A percentile compares a stretch with the other conserved stretches of the same genome.
These are phyloP conservation scores for Acrocera orbiculus DNA, from an alignment of 2,888 invertebrate genomes.

Conservation along the genomic window DNA sequence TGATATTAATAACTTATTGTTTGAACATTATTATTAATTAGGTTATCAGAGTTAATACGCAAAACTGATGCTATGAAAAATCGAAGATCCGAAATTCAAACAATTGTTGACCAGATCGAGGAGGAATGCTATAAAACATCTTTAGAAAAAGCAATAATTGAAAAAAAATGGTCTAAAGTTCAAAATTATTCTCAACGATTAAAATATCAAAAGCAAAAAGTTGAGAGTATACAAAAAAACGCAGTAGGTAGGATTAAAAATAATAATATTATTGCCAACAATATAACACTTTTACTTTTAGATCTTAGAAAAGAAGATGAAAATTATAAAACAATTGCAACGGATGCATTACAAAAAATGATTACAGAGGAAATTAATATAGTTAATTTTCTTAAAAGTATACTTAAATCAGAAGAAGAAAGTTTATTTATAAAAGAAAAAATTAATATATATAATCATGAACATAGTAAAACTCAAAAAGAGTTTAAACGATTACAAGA, in stretches of 20 bases:
- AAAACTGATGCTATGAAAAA: slow-evolving; percentile 17
- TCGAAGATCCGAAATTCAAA: slow-evolving; percentile 16
- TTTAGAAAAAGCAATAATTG: slow-evolving; percentile 20
- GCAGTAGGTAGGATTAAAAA: slow-evolving; percentile 14
- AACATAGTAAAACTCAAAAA: slow-evolving; percentile 16
- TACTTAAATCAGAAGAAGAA: slow-evolving; percentile 17
- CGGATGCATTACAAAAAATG: slow-evolving; percentile 19
- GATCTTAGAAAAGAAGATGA: slow-evolving; percentile 21
- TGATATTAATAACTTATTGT: slow-evolving; percentile 17
- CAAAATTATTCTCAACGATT: slow-evolving; percentile 13
- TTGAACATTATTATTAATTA: slow-evolving; percentile 5
- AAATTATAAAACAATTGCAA: slow-evolving; percentile 13
- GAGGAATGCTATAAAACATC: slow-evolving; percentile 18
- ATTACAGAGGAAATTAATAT: slow-evolving; percentile 19
- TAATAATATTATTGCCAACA: neutral
- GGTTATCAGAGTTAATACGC: slow-evolving; percentile 14
- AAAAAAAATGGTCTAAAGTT: slow-evolving; percentile 15
- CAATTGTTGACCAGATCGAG: slow-evolving; percentile 19
- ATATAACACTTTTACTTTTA: slow-evolving; percentile 14
- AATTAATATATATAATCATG: slow-evolving; percentile 17
- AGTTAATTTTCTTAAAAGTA: slow-evolving; percentile 18
- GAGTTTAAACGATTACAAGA: slow-evolving; percentile 15
- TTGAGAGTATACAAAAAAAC: slow-evolving; percentile 12
- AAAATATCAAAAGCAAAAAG: slow-evolving; percentile 11
- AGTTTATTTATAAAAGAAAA: slow-evolving; percentile 18